Evolutionary conservation across 2,888 invertebrate species (phyloP), one percentile per base, ranked within the genome.

Genomic region (Cephus runcator): DNA sequence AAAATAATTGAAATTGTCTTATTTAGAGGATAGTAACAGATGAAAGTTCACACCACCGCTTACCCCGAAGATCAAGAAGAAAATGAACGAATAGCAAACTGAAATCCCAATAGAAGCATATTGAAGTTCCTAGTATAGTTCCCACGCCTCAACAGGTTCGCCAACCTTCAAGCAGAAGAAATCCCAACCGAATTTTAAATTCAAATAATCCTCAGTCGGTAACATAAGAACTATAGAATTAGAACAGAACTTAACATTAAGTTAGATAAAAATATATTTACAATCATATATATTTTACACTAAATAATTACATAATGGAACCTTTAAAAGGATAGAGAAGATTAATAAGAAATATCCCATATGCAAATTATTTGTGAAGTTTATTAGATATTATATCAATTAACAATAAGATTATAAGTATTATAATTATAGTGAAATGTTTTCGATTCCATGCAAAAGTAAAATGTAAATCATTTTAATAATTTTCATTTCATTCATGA

Each of bases 71-170:
- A 4, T 35, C 35, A 35, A 69, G 79, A 80, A 81, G 82, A 81
- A 87, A 87, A 82, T 87, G 87, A 74, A 76, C 81, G 87, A 85
- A 23, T 56, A 56, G 23, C 0, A 23, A 56, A 6, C 15, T 23
- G 40, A 56, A 56, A 56, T 56, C 23, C 40, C 40, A 56, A 56
- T 56, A 56, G 40, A 56, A 23, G 23, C 40, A 9, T 9, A 56
- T 56, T 9, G 40, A 56, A 56, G 40, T 56, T 56, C 40, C 40
- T 56, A 56, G 40, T 40, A 15, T 15, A 15, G 15, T 15, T 56
- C 23, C 40, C 40, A 56, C 23, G 23, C 23, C 23, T 56, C 40
- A 6, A 15, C 40, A 56, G 40, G 15, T 56, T 56, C 40, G 23
- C 40, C 40, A 56, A 56, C 40, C 23, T 56, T 6, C 9, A 56